phyloP scores from a whole-genome alignment of 2,797 vertebrate genomes.

The Menidia menidia region DNA sequence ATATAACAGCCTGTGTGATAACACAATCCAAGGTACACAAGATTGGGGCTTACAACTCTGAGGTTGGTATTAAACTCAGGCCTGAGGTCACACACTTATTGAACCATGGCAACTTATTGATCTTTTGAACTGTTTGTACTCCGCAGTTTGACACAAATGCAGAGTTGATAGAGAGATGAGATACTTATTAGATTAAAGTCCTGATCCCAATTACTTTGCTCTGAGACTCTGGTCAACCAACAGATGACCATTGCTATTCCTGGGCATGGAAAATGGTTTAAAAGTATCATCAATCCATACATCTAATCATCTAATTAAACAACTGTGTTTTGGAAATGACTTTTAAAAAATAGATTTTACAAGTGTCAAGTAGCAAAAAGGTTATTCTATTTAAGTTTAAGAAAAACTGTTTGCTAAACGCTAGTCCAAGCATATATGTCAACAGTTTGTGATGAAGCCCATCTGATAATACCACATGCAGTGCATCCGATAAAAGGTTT shows the following conservation, averaged over 20 bases:
- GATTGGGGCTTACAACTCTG: constrained; percentile 52
- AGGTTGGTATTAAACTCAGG: constrained; percentile 48
- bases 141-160: constrained; percentile 61
- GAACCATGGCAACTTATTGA: constrained; percentile 60
- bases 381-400: not conserved
- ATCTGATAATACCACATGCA: constrained; percentile 39
- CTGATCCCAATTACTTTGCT: constrained; percentile 31
- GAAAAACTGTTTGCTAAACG: not conserved
- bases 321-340: not conserved
- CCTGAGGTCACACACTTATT: constrained; percentile 60
- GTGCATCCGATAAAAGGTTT: constrained; percentile 52
- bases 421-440: constrained; percentile 6
- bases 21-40: constrained; percentile 42
- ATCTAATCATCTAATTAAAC: not conserved
- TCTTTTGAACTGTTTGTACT: constrained; percentile 51
- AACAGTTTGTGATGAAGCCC: constrained; percentile 15
- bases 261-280: not conserved
- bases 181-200: constrained; percentile 55
- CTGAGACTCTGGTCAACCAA: constrained; percentile 31
- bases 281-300: not conserved
- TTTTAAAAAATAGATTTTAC: not conserved
- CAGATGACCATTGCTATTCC: not conserved
- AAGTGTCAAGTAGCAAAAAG: not conserved
- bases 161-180: constrained; percentile 57
- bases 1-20: constrained; percentile 27